A percentile compares a stretch with the other conserved stretches of the same genome.
phyloP scores from a whole-genome alignment of 2,113 vertebrate species.

The Sebastes schlegelii region DNA sequence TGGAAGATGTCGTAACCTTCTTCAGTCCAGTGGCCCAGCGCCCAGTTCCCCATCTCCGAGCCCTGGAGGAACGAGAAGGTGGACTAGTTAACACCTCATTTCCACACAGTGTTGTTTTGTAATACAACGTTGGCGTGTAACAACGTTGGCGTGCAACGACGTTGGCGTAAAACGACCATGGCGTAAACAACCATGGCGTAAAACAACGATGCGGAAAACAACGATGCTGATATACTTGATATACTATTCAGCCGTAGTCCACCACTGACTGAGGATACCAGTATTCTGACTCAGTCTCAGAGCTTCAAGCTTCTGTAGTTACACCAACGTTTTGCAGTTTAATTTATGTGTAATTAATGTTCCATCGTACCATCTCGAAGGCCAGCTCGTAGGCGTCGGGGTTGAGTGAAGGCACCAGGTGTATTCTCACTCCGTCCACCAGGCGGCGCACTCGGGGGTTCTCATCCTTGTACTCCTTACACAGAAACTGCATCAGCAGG shows the following conservation, averaged over 20 bases:
- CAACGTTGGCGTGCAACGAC: too few species aligned
- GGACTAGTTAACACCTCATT: too few species aligned
- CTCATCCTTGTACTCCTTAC: slow-evolving; percentile 92
- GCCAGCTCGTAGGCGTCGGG: slow-evolving; percentile 94
- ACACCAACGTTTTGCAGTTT: not conserved
- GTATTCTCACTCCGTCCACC: slow-evolving; percentile 92
- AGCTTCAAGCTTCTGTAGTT: not conserved
- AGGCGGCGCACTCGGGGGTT: slow-evolving; percentile 91
- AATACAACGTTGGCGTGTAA: too few species aligned
- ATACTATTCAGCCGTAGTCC: not conserved
- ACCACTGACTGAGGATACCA: not conserved
- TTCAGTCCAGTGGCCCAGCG: slow-evolving; percentile 94
- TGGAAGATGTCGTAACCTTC: slow-evolving; percentile 97
- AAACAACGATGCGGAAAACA: too few species aligned
- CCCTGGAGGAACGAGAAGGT: slow-evolving; percentile 81
- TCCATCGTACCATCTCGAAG: slow-evolving; percentile 85
- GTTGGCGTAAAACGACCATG: too few species aligned
- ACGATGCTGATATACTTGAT: too few species aligned
- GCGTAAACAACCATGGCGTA: too few species aligned
- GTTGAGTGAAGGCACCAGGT: slow-evolving; percentile 95
- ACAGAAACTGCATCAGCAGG: slow-evolving; percentile 96
- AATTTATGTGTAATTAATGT: not conserved
- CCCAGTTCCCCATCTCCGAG: slow-evolving; percentile 97
- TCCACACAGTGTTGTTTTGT: too few species aligned
- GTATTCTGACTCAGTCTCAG: not conserved